Evolutionary conservation across 2,797 vertebrate genomes (phyloP).

Genomic region (Phyllotis vaccarum): DNA sequence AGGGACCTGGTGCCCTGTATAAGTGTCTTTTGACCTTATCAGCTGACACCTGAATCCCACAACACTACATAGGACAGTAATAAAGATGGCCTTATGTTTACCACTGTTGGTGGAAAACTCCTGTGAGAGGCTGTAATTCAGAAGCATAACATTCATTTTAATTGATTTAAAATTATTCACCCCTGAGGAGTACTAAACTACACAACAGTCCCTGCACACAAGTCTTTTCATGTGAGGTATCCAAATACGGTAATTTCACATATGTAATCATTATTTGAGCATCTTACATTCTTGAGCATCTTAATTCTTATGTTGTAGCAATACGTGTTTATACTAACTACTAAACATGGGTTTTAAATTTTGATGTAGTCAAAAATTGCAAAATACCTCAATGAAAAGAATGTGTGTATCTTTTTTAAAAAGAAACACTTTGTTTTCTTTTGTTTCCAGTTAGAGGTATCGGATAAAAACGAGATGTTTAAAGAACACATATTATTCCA

Average conservation of each 20-base stretch:
- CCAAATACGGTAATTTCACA: slow-evolving; percentile 54
- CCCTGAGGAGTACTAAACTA: slow-evolving; percentile 45
- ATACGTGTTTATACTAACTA: slow-evolving; percentile 54
- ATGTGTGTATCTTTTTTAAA: background rate
- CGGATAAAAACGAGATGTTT: slow-evolving; percentile 31
- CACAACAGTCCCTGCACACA: slow-evolving; percentile 18
- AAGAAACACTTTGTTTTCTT: too few species aligned
- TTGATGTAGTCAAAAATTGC: slow-evolving; percentile 40
- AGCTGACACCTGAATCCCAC: too few species aligned
- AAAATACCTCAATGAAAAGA: background rate
- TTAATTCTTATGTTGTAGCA: too few species aligned
- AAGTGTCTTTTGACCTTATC: too few species aligned
- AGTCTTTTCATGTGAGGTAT: slow-evolving; percentile 28
- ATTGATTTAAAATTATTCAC: slow-evolving; percentile 70
- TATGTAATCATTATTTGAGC: slow-evolving; percentile 63
- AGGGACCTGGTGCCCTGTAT: too few species aligned
- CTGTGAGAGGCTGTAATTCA: slow-evolving; percentile 73
- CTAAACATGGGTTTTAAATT: slow-evolving; percentile 50
- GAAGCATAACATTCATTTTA: slow-evolving; percentile 54
- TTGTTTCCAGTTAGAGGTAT: background rate
- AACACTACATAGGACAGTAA: slow-evolving; percentile 61
- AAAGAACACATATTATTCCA: background rate
- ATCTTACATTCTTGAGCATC: background rate
- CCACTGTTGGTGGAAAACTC: slow-evolving; percentile 62
- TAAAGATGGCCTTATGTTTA: slow-evolving; percentile 70